A percentile compares a stretch with the other conserved stretches of the same genome.
Conservation (phyloP, 2,888 invertebrate genomes). For the Drosophila pseudotalamancana region DNA sequence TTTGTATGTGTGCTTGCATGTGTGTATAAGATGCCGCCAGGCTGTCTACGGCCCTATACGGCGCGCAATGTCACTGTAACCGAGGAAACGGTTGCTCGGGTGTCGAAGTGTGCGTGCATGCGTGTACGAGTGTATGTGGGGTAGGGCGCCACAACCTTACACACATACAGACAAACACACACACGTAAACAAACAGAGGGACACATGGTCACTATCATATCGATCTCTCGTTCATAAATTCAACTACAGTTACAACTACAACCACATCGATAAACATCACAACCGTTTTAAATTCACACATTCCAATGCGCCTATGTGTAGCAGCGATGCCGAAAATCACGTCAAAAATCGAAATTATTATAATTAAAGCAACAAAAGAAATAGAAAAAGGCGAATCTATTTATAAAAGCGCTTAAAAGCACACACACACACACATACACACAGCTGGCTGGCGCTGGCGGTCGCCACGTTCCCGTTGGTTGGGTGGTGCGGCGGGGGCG, state of each 20-base stretch:
- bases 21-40: constrained; percentile 64
- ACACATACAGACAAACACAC: constrained; percentile 8
- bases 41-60: constrained; percentile 67
- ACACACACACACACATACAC: constrained; percentile 41
- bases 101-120: constrained; percentile 23
- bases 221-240: constrained; percentile 63
- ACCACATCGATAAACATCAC: constrained; percentile 21
- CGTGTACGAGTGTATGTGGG: constrained; percentile 20
- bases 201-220: constrained; percentile 71
- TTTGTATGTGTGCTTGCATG: constrained; percentile 12
- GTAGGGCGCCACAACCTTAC: constrained; percentile 38
- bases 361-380: constrained; percentile 66
- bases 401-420: constrained; percentile 79
- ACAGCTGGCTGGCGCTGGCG: constrained; percentile 51
- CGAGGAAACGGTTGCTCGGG: constrained; percentile 64
- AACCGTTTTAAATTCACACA: constrained; percentile 57
- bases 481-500: constrained; percentile 34
- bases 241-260: constrained; percentile 44
- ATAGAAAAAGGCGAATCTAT: constrained; percentile 78
- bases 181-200: constrained; percentile 44
- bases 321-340: constrained; percentile 61
- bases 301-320: constrained; percentile 55
- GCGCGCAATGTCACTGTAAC: constrained; percentile 69
- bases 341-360: constrained; percentile 76
- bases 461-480: constrained; percentile 55